Conservation (phyloP, 2,888 invertebrate species). For the Erebia palarica region DNA sequence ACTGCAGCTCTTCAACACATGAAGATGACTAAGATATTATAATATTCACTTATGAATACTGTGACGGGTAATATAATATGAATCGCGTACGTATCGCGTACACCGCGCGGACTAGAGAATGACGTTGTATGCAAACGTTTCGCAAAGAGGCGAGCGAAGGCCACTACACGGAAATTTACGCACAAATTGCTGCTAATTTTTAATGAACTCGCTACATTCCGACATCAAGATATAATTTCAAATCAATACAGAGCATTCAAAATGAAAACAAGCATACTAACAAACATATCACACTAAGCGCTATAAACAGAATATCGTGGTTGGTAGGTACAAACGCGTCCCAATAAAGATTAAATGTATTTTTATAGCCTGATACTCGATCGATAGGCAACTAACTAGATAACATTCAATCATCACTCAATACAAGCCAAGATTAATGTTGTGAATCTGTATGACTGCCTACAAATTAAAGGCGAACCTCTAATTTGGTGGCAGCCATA, state of each 20-base stretch:
- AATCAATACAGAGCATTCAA: not conserved
- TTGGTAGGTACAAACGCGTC: too few species aligned
- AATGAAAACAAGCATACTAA: not conserved
- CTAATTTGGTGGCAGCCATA: too few species aligned
- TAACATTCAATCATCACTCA: too few species aligned
- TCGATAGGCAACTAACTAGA: too few species aligned
- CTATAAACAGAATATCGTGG: too few species aligned
- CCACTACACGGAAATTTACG: constrained; percentile 35
- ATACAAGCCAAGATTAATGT: too few species aligned
- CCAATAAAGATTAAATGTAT: too few species aligned
- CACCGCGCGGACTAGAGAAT: constrained; percentile 26
- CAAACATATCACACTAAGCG: not conserved
- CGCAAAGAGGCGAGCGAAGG: constrained; percentile 38
- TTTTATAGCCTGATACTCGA: too few species aligned
- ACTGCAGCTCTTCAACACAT: not conserved
- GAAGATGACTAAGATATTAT: not conserved
- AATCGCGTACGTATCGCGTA: constrained; percentile 20
- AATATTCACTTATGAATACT: not conserved
- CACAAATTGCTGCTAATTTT: constrained; percentile 36
- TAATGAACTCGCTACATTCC: constrained; percentile 19
- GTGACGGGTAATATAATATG: constrained; percentile 15
- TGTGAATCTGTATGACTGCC: too few species aligned
- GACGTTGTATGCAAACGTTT: constrained; percentile 28
- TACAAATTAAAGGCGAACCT: too few species aligned
- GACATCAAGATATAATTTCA: constrained; percentile 2